These are phyloP conservation scores for Dasypogon diadema DNA, from an alignment of 2,888 invertebrate species.

Conservation along the genomic window DNA sequence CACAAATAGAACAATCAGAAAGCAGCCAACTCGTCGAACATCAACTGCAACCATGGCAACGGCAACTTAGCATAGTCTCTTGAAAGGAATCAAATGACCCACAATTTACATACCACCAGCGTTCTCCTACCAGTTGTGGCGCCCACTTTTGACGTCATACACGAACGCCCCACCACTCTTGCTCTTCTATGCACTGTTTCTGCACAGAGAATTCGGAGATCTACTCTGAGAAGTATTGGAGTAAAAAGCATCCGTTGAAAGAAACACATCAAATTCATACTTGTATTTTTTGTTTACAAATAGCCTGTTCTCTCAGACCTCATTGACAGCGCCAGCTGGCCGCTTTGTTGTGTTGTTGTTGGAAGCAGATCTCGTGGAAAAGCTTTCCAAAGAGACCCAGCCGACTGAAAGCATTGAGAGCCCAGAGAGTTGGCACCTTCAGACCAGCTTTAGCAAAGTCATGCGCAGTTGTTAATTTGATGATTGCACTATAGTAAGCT, in stretches of 20 bases:
- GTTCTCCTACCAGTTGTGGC: not conserved
- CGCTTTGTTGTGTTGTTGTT: no score
- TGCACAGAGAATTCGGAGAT: not conserved
- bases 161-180: no score
- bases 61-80: not conserved
- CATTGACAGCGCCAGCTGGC: no score
- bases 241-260: not conserved
- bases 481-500: not conserved
- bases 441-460: slow-evolving; percentile 2
- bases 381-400: no score
- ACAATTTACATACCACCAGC: not conserved
- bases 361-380: no score
- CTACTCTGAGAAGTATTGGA: not conserved
- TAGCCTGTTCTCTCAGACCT: no score
- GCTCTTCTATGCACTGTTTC: not conserved
- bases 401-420: no score
- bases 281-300: no score
- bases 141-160: not conserved
- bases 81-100: not conserved
- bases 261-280: no score
- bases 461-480: slow-evolving; percentile 9
- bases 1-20: not conserved
- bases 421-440: no score
- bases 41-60: slow-evolving; percentile 15
- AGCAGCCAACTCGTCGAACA: not conserved